Evolutionary conservation across 2,888 invertebrate genomes (phyloP).

Genomic region (Meghimatium bilineatum): DNA sequence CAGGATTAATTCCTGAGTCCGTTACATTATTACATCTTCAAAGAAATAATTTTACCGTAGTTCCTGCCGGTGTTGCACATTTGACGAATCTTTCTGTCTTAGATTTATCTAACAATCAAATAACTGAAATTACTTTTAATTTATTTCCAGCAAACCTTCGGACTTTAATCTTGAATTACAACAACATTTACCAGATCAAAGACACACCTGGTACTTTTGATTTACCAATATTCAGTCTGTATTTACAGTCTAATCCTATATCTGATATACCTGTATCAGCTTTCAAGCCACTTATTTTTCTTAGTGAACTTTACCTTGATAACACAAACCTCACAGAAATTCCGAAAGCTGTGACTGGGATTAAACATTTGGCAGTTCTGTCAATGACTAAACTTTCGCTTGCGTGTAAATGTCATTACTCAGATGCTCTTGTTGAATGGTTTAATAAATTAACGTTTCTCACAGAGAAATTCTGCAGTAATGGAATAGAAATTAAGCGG

Average conservation of each 20-base stretch:
- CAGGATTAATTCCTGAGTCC: background rate
- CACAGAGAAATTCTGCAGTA: too few species aligned
- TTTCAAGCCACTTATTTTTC: background rate
- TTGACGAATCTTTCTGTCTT: background rate
- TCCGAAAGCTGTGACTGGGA: background rate
- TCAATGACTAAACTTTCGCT: background rate
- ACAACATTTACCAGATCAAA: background rate
- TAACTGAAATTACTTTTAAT: background rate
- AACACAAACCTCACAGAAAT: background rate
- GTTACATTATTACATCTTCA: background rate
- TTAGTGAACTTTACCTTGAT: background rate
- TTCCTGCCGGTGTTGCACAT: background rate
- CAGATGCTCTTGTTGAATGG: background rate
- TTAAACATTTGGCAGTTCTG: background rate
- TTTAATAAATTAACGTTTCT: background rate
- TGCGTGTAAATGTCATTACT: background rate
- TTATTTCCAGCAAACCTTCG: background rate
- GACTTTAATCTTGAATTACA: background rate
- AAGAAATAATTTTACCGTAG: background rate
- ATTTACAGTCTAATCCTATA: background rate
- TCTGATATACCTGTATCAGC: background rate
- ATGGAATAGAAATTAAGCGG: too few species aligned
- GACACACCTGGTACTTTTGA: background rate
- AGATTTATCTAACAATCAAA: background rate
- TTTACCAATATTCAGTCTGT: background rate